Evolutionary conservation across 2,113 vertebrate genomes (phyloP).

Genomic region (Petrocephalus zakoni): DNA sequence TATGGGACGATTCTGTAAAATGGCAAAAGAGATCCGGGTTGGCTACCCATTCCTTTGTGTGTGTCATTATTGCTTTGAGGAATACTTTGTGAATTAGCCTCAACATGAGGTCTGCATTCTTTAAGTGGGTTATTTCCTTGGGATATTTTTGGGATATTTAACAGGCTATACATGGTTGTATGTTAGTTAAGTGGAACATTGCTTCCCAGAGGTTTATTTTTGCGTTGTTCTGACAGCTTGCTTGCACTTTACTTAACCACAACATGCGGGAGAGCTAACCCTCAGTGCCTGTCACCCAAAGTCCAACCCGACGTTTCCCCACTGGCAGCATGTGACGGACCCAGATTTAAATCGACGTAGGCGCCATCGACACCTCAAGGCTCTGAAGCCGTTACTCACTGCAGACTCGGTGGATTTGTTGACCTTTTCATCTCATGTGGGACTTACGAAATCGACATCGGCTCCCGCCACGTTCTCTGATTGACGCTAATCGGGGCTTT

Average conservation of each 20-base stretch:
- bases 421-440: neutral
- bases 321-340: neutral
- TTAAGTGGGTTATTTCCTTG: neutral
- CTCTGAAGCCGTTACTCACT: neutral
- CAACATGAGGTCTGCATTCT: neutral
- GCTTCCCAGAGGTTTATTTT: neutral
- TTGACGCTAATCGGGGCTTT: neutral
- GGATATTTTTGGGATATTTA: conserved; percentile 2
- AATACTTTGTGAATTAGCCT: neutral
- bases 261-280: neutral
- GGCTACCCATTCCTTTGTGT: neutral
- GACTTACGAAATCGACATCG: neutral
- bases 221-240: neutral
- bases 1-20: neutral
- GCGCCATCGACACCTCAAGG: neutral
- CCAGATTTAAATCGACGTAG: neutral
- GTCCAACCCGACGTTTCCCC: neutral
- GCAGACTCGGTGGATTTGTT: neutral
- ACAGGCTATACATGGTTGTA: neutral
- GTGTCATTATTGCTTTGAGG: neutral
- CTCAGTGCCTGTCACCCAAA: neutral
- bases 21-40: neutral
- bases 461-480: neutral
- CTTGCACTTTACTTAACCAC: neutral
- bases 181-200: neutral